Conservation (phyloP, 2,888 invertebrate species). For the Orchesella flavescens region DNA sequence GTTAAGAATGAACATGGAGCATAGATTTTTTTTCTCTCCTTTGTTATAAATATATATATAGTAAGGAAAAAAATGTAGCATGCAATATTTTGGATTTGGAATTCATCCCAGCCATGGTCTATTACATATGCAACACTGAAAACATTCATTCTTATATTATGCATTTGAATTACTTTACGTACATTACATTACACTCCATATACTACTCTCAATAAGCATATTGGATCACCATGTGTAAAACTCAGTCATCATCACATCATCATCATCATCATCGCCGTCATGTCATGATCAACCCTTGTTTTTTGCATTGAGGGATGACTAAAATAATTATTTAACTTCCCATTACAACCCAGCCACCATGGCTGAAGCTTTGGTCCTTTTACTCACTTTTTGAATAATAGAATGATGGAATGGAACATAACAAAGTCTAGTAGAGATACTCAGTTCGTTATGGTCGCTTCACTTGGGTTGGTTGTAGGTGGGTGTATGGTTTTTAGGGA, state of each 20-base stretch:
- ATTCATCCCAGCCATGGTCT: conserved; percentile 22
- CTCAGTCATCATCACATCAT: conserved; percentile 19
- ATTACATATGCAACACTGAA: not conserved
- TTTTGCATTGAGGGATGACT: conserved; percentile 29
- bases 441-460: conserved; percentile 19
- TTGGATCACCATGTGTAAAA: conserved; percentile 13
- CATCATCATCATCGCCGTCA: no score
- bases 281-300: conserved; percentile 45
- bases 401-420: conserved; percentile 35
- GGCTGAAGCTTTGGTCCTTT: conserved; percentile 44
- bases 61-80: conserved; percentile 3
- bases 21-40: not conserved
- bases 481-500: conserved; percentile 13
- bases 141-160: not conserved
- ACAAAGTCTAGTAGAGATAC: conserved; percentile 24
- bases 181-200: conserved; percentile 9
- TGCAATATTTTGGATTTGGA: conserved; percentile 44
- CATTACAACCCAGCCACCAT: conserved; percentile 27
- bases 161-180: not conserved
- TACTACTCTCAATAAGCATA: not conserved
- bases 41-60: no score
- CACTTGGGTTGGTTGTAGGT: not conserved
- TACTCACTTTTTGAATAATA: conserved; percentile 27
- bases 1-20: conserved; percentile 13
- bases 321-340: conserved; percentile 58